phyloP scores from a whole-genome alignment of 2,888 invertebrate species.

The Zele albiditarsus region DNA sequence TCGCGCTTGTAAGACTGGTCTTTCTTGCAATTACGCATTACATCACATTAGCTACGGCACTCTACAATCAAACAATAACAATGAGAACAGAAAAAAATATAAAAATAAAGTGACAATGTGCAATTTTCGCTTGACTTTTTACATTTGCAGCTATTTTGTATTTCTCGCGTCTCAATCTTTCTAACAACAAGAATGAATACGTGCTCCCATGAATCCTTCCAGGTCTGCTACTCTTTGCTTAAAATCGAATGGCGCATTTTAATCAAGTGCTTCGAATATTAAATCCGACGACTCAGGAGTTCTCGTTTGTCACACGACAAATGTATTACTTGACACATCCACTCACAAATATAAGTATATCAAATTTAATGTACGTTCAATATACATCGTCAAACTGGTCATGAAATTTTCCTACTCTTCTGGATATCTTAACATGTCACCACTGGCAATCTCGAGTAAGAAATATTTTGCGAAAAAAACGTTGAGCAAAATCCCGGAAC shows the following conservation, averaged over 20 bases:
- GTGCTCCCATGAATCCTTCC: not conserved
- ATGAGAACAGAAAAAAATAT: not conserved
- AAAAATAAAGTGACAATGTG: not conserved
- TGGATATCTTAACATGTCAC: not conserved
- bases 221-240: not conserved
- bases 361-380: not conserved
- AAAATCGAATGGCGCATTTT: not conserved
- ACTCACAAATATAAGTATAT: not conserved
- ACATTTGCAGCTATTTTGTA: not conserved
- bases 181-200: not conserved
- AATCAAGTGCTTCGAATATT: not conserved
- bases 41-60: constrained; percentile 35
- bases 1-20: not conserved
- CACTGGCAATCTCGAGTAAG: not conserved
- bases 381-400: not conserved
- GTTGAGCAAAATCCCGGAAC: too few relatives aligned
- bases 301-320: not conserved
- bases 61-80: constrained; percentile 24
- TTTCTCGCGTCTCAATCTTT: not conserved
- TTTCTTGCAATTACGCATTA: constrained; percentile 10
- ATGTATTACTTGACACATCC: not conserved
- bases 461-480: not conserved
- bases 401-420: not conserved
- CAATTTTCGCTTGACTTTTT: not conserved
- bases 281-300: not conserved